Conservation (phyloP, 2,113 vertebrate genomes). For the Eulemur rufifrons region DNA sequence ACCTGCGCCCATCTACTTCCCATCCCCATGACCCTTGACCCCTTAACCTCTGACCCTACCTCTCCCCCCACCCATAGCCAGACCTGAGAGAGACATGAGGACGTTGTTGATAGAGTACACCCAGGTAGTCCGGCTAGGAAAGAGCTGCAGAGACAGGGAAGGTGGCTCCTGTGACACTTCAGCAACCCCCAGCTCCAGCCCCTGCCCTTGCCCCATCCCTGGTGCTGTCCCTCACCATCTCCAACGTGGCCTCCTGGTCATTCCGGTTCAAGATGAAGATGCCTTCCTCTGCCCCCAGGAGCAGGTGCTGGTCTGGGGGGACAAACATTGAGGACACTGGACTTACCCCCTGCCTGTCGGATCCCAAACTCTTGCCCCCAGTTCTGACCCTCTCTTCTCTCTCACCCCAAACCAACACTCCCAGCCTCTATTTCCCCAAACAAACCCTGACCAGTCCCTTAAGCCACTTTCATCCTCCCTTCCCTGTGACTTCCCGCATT, state of each 20-base stretch:
- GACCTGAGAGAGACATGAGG: slow-evolving; percentile 94
- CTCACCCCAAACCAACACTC: background rate
- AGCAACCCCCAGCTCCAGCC: background rate
- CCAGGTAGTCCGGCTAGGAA: slow-evolving; percentile 91
- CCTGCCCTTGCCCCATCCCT: background rate
- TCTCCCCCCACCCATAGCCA: background rate
- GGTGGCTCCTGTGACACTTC: background rate
- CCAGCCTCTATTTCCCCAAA: background rate
- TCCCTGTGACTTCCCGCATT: background rate
- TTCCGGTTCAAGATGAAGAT: slow-evolving; percentile 92
- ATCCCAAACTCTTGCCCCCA: background rate
- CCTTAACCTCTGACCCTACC: background rate
- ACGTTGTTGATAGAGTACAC: slow-evolving; percentile 91
- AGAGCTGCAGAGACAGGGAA: slow-evolving; percentile 84
- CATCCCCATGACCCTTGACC: background rate
- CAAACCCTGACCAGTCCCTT: background rate
- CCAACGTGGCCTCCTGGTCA: slow-evolving; percentile 89
- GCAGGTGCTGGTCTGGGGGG: slow-evolving; percentile 88
- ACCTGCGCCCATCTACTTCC: background rate
- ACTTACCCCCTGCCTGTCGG: background rate
- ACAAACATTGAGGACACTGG: background rate
- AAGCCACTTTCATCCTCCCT: background rate
- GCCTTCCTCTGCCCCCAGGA: slow-evolving; percentile 92
- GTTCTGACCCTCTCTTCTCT: background rate
- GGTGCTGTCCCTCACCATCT: slow-evolving; percentile 85